Conservation (phyloP, 1,140 invertebrate genomes). For the Triops longicaudatus region DNA sequence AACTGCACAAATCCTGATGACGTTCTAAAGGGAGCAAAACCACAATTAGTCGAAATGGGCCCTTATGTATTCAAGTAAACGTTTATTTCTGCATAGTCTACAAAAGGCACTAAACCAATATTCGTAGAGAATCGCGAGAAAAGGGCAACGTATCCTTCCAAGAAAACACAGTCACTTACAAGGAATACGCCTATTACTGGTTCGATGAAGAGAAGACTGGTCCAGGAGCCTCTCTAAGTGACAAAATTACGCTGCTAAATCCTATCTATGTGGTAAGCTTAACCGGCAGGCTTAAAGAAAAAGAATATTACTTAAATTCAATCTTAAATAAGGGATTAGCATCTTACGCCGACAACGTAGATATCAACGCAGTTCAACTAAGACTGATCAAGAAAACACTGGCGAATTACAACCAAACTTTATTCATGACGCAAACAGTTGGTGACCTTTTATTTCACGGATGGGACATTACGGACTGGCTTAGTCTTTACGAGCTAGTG, state of each 20-base stretch:
- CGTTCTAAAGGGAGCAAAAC: constrained; percentile 37
- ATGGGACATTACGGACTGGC: constrained; percentile 24
- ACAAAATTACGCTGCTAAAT: constrained; percentile 17
- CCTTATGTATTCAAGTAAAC: constrained; percentile 38
- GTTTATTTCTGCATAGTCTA: neutral
- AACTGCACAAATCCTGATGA: constrained; percentile 43
- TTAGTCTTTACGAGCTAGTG: constrained; percentile 16
- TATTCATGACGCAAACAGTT: constrained; percentile 25
- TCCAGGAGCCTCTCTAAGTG: neutral
- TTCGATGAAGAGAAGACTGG: neutral
- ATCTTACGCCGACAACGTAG: constrained; percentile 3
- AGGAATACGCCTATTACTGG: neutral
- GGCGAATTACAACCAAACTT: neutral
- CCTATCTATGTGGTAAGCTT: constrained; percentile 27
- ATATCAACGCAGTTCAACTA: constrained; percentile 4
- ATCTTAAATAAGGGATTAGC: neutral
- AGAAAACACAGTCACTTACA: neutral
- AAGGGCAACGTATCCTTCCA: neutral
- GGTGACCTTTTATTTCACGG: constrained; percentile 26
- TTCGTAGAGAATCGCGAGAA: neutral
- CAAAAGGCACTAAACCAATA: neutral
- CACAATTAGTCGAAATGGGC: constrained; percentile 38
- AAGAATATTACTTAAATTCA: neutral
- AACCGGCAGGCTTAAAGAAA: neutral
- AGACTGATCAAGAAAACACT: constrained; percentile 12